Evolutionary conservation across 2,888 invertebrate species (phyloP).

Genomic region (Metalampra italica): DNA sequence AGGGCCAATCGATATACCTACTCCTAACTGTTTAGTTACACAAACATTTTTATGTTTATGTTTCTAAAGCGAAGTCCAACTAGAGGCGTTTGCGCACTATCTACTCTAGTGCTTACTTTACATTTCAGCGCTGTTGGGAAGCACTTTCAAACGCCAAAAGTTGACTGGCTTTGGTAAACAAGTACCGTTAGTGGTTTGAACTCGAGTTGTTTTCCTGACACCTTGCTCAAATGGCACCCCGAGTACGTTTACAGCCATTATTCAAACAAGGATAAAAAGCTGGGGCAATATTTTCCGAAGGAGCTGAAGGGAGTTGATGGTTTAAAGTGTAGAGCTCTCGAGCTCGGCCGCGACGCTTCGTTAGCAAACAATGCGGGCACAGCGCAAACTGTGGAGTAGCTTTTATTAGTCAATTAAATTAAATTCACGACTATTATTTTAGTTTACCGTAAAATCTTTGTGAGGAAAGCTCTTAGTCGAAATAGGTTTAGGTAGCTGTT

Average conservation of each 20-base stretch:
- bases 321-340: slow-evolving; percentile 75
- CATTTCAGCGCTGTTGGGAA: slow-evolving; percentile 65
- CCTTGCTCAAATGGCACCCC: slow-evolving; percentile 69
- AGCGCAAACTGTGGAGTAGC: slow-evolving; percentile 37
- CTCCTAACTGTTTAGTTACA: too few species aligned
- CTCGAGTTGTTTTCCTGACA: slow-evolving; percentile 67
- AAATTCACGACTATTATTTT: slow-evolving; percentile 7
- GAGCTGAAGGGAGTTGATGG: slow-evolving; percentile 70
- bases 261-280: slow-evolving; percentile 78
- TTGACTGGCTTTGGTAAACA: slow-evolving; percentile 72
- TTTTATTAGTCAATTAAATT: slow-evolving; percentile 5
- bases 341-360: slow-evolving; percentile 62
- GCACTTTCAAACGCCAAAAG: slow-evolving; percentile 65
- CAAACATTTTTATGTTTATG: not conserved
- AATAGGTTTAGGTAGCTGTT: too few species aligned
- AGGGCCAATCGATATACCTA: too few species aligned
- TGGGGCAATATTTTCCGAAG: slow-evolving; percentile 75
- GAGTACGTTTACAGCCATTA: slow-evolving; percentile 74
- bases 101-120: slow-evolving; percentile 68
- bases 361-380: slow-evolving; percentile 71
- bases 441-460: too few species aligned
- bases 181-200: slow-evolving; percentile 69
- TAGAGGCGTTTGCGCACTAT: slow-evolving; percentile 46
- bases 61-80: slow-evolving; percentile 4
- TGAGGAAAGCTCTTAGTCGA: too few species aligned